Evolutionary conservation across 2,888 invertebrate species (phyloP), one percentile per base, ranked within the genome.

Genomic region (Portevinia maculata): DNA sequence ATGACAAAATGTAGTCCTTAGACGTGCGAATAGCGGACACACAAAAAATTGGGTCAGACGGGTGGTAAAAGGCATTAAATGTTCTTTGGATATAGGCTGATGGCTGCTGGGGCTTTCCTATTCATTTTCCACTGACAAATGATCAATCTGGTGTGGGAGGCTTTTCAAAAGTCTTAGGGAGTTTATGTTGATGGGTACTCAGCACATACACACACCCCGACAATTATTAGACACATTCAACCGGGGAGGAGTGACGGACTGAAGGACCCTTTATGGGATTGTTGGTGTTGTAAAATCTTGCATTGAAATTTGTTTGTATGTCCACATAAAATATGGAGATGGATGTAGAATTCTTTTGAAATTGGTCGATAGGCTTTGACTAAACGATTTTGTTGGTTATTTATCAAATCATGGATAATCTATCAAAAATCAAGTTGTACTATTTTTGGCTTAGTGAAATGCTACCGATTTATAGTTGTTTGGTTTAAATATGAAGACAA

Each of bases 211-310:
- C 53, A 76, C 65, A 39, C 65, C 34, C 67, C 13, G 57, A 67
- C 71, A 70, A 62, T 83, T 73, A 78, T 83, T 83, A 46, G 83
- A 73, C 78, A 78, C 65, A 73, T 65, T 70, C 50, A 67, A 71
- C 71, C 62, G 60, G 21, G 55, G 13, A 28, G 83, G 67, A 73
- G 65, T 78, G 76, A 83, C 62, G 78, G 41, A 24, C 55, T 59
- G 53, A 44, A 65, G 50, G 59, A 46, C 59, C 13, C 48, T 78
- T 65, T 15, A 57, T 67, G 75, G 48, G 24, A 3, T 9, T 52
- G 65, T 46, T 73, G 59, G 67, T 62, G 59, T 67, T 44, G 53
- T 60, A 21, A 59, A 60, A 74, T 67, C 44, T 52, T 24, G 24
- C 24, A 24, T 5, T 24, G 24, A 2, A 24, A 24, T 24, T 3